Conservation (phyloP, 1,140 invertebrate genomes). For the Drosophila ercepeae region DNA sequence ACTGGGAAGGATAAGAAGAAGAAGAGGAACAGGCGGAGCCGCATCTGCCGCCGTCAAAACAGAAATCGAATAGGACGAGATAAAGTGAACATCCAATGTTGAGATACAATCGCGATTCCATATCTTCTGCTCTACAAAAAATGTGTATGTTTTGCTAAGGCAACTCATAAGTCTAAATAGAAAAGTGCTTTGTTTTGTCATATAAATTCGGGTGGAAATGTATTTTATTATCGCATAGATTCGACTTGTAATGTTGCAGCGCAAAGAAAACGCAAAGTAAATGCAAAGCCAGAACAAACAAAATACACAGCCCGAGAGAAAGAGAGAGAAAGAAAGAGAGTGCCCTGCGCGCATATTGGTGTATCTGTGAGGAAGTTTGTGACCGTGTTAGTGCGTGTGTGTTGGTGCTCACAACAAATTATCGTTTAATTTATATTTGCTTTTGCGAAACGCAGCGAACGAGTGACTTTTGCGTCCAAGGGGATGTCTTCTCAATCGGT, state of each 20-base stretch:
- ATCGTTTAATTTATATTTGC: conserved; percentile 74
- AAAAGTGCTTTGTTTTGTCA: neutral
- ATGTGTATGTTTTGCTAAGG: neutral
- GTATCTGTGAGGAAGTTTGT: conserved; percentile 17
- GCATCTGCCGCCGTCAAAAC: conserved; percentile 53
- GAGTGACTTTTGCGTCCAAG: conserved; percentile 55
- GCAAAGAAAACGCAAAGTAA: conserved; percentile 48
- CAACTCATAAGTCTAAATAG: neutral
- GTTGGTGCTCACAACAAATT: conserved; percentile 63
- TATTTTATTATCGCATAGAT: neutral
- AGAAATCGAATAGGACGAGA: conserved; percentile 40
- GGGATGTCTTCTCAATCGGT: conserved; percentile 26
- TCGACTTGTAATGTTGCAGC: conserved; percentile 10
- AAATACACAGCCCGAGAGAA: conserved; percentile 30
- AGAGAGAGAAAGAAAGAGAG: conserved; percentile 27
- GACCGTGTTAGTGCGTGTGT: conserved; percentile 16
- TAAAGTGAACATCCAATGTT: conserved; percentile 59
- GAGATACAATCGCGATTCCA: conserved; percentile 41
- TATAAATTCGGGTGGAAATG: neutral
- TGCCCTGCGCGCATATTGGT: conserved; percentile 8
- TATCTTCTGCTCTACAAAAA: neutral
- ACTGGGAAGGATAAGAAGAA: conserved; percentile 2
- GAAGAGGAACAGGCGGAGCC: conserved; percentile 37
- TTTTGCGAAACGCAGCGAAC: conserved; percentile 59
- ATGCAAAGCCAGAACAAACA: conserved; percentile 63